These are phyloP conservation scores for Netelia fuscicornis DNA, from an alignment of 2,888 invertebrate genomes.

Conservation along the genomic window DNA sequence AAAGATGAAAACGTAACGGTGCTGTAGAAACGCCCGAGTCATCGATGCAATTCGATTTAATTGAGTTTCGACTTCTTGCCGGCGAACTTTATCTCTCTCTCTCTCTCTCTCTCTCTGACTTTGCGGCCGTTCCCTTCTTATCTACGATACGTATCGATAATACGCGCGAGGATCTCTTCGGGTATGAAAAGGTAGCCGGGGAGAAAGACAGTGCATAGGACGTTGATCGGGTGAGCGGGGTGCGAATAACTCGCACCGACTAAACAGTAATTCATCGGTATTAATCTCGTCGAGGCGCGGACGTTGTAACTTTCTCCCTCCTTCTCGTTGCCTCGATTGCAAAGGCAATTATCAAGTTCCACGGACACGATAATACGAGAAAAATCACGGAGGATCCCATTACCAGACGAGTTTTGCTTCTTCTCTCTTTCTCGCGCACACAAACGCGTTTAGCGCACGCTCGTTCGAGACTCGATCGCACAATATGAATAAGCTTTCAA, in stretches of 20 bases:
- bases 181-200: neutral
- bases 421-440: neutral
- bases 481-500: constrained; percentile 6
- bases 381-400: constrained; percentile 53
- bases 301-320: constrained; percentile 50
- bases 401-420: constrained; percentile 25
- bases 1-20: constrained; percentile 55
- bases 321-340: constrained; percentile 31
- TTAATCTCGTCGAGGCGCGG: constrained; percentile 68
- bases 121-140: constrained; percentile 58
- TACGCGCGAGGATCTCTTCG: constrained; percentile 36
- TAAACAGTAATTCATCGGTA: constrained; percentile 72
- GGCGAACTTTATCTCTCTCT: constrained; percentile 3
- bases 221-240: constrained; percentile 14
- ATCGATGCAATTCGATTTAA: constrained; percentile 74
- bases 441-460: too few relatives aligned
- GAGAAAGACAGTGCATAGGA: constrained; percentile 42
- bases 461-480: neutral
- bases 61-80: constrained; percentile 70
- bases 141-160: constrained; percentile 71
- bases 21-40: constrained; percentile 69
- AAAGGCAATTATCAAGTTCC: constrained; percentile 69
- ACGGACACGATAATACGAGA: constrained; percentile 55
- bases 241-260: constrained; percentile 35
- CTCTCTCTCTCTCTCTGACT: constrained; percentile 33